Conservation (phyloP, 2,888 invertebrate species). For the Diabrotica balteata region DNA sequence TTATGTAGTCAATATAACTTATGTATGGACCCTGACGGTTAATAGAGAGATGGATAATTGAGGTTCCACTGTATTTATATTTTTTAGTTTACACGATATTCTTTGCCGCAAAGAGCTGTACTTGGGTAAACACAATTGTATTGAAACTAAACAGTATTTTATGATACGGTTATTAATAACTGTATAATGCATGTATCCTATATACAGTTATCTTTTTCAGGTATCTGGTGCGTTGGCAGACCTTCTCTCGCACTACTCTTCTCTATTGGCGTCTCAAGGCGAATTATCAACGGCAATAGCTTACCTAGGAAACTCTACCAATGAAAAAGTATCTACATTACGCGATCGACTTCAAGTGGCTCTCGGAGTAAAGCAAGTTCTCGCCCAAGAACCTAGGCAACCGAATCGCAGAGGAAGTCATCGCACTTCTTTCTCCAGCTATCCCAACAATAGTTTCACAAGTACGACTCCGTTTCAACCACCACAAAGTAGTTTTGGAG, state of each 20-base stretch:
- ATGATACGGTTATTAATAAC: too few species aligned
- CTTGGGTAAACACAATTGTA: too few species aligned
- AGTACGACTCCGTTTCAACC: slow-evolving; percentile 28
- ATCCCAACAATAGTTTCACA: slow-evolving; percentile 32
- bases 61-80: too few species aligned
- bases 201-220: slow-evolving; percentile 45
- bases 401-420: slow-evolving; percentile 49
- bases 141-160: too few species aligned
- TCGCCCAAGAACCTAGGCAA: slow-evolving; percentile 44
- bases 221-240: slow-evolving; percentile 73
- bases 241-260: slow-evolving; percentile 81
- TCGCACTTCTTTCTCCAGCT: slow-evolving; percentile 39
- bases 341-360: slow-evolving; percentile 71
- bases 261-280: slow-evolving; percentile 84
- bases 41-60: too few species aligned
- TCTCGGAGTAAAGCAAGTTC: slow-evolving; percentile 64
- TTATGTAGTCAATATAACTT: too few species aligned
- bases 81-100: too few species aligned
- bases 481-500: slow-evolving; percentile 15
- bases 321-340: slow-evolving; percentile 64
- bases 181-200: too few species aligned
- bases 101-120: too few species aligned
- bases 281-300: slow-evolving; percentile 78
- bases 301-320: slow-evolving; percentile 72
- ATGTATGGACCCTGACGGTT: too few species aligned